Conservation (phyloP, 2,113 vertebrate species). For the Eurystomus gularis region DNA sequence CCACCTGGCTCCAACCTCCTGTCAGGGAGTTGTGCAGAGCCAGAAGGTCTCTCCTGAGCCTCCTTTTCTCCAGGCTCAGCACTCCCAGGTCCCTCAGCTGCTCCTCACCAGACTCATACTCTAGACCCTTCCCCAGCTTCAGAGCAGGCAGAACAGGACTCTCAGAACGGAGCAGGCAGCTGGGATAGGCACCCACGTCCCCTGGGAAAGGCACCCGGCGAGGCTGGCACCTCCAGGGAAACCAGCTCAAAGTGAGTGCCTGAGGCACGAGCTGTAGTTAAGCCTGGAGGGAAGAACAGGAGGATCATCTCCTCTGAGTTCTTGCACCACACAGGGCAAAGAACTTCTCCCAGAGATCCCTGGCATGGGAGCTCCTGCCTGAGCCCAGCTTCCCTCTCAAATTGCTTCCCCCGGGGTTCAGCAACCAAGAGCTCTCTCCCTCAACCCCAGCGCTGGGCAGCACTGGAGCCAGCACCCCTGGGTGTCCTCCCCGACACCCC, state of each 20-base stretch:
- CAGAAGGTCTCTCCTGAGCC: too few relatives aligned
- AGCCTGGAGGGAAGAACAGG: neutral
- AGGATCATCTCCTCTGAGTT: neutral
- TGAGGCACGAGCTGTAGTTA: fast-evolving
- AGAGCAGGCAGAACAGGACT: neutral
- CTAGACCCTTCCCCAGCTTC: too few relatives aligned
- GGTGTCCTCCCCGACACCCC: neutral
- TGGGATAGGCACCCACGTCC: neutral
- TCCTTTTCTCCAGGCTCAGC: too few relatives aligned
- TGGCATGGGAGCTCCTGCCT: neutral
- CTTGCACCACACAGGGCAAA: neutral
- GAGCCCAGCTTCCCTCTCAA: neutral
- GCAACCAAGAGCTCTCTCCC: neutral
- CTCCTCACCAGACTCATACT: too few relatives aligned
- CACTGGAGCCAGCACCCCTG: neutral
- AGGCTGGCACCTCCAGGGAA: fast-evolving
- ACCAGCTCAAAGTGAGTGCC: neutral
- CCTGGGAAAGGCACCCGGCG: neutral
- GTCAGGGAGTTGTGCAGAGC: too few relatives aligned
- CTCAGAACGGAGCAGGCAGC: fast-evolving
- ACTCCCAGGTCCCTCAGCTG: too few relatives aligned
- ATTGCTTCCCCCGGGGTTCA: fast-evolving
- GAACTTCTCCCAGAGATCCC: neutral
- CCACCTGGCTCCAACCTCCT: too few relatives aligned
- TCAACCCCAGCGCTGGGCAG: neutral